Percentiles rank a stretch among this genome's conserved stretches.
Evolutionary conservation across 1,140 invertebrate species (phyloP).

Genomic region (Antheraea mylitta): DNA sequence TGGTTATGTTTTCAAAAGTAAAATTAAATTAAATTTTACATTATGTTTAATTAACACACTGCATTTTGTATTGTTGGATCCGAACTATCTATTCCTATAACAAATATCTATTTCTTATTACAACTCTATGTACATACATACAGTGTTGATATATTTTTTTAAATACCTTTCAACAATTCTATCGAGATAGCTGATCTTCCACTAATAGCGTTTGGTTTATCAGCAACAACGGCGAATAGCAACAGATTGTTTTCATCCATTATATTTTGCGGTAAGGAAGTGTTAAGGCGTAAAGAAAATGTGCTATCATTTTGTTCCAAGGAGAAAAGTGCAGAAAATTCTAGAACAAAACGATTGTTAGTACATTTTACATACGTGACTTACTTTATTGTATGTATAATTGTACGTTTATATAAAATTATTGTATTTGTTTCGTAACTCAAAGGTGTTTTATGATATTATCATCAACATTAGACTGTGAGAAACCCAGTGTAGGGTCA

Average conservation of each 20-base stretch:
- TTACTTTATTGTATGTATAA: background rate
- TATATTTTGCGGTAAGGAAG: constrained; percentile 31
- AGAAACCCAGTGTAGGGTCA: too few relatives aligned
- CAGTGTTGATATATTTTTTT: background rate
- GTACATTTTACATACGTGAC: background rate
- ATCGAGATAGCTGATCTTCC: constrained; percentile 35
- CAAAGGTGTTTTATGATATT: too few relatives aligned
- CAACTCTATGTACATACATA: too few relatives aligned
- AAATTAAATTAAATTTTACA: too few relatives aligned
- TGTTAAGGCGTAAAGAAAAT: constrained; percentile 13
- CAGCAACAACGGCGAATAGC: constrained; percentile 38
- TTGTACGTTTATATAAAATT: background rate
- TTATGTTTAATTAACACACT: too few relatives aligned
- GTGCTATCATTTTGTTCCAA: constrained; percentile 4
- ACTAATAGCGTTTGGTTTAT: constrained; percentile 29
- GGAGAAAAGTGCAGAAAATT: constrained; percentile 1
- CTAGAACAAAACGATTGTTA: constrained; percentile 7
- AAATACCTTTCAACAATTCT: constrained; percentile 36
- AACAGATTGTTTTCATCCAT: constrained; percentile 32
- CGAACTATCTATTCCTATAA: too few relatives aligned
- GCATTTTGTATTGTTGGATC: too few relatives aligned
- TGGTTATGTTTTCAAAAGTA: too few relatives aligned
- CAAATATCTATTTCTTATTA: too few relatives aligned
- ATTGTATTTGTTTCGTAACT: background rate
- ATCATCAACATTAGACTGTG: too few relatives aligned